Base-by-base conservation (phyloP, 30 jellyfish, hydroid and myxozoan genomes). In the Pelagia noctiluca region DNA sequence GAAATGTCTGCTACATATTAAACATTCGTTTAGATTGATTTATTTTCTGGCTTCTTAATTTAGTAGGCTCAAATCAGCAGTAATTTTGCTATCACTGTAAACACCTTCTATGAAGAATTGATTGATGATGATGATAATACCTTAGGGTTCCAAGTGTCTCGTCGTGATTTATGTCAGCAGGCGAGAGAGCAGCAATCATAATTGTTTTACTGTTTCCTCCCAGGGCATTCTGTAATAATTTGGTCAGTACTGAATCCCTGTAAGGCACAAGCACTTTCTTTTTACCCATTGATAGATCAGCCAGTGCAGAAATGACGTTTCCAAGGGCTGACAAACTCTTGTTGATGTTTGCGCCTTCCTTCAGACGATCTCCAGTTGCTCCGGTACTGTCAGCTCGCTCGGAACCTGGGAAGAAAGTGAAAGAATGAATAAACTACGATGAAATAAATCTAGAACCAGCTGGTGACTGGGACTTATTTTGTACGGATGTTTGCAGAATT, bases 311-410 rank as follows among this genome's bases (percentile, higher is more conserved):
- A 26, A 93, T 93, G 78, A 93, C 98, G 73, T 93, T 93, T 21
- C 98, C 98, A n/a, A 93, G 94, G 0, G 98, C 86, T 61, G 98
- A 93, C 60, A 93, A 77, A 57, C 96, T 80, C 70, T 88, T 87
- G 74, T 93, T 93, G 90, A 93, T 93, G 87, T 93, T 93, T 24
- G 98, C 98, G 12, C 98, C 98, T 87, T 93, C 98, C 31, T 93
- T 93, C 25, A 93, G 88, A 67, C 98, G 98, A 87, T 93, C 98
- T 4, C 98, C 98, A n/a, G 98, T 93, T n/a, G 98, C 98, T 3
- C 98, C 98, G 7, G 98, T 93, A 46, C 97, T 87, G 64, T 83
- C 98, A 50, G 98, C 98, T 1, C 98, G 91, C 68, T 93, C 98
- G 50, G 98, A 93, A 13, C 98, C 98, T 93, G 32, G 10, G 28